Evolutionary conservation across 2,888 invertebrate species (phyloP).

Genomic region (Baccha elongata): DNA sequence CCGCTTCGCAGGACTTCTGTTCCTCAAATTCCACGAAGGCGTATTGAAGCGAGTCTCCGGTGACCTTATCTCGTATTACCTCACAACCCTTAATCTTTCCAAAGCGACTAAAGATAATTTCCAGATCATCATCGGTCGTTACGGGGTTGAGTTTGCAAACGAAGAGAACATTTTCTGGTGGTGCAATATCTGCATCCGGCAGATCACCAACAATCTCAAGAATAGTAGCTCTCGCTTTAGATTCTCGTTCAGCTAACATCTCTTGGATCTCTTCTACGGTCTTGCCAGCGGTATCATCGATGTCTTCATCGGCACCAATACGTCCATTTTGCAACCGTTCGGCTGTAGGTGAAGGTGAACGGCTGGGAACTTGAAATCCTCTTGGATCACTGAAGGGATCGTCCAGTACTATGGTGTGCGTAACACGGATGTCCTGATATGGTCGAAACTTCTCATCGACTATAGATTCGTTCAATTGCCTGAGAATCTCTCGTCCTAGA

Average conservation of each 20-base stretch:
- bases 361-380: slow-evolving; percentile 89
- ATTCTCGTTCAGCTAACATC: slow-evolving; percentile 94
- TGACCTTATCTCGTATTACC: slow-evolving; percentile 96
- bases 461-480: slow-evolving; percentile 95
- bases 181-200: slow-evolving; percentile 98
- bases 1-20: slow-evolving; percentile 96
- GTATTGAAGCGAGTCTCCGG: slow-evolving; percentile 97
- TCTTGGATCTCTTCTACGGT: slow-evolving; percentile 93
- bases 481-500: slow-evolving; percentile 86
- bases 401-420: slow-evolving; percentile 97
- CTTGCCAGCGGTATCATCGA: slow-evolving; percentile 94
- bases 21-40: slow-evolving; percentile 99
- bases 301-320: slow-evolving; percentile 96
- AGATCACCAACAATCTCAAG: slow-evolving; percentile 99
- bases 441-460: slow-evolving; percentile 95
- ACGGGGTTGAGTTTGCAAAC: slow-evolving; percentile 99
- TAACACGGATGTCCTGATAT: slow-evolving; percentile 97
- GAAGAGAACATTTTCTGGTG: slow-evolving; percentile 99
- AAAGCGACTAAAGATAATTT: slow-evolving; percentile 98
- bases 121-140: slow-evolving; percentile 97
- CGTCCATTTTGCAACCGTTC: slow-evolving; percentile 92
- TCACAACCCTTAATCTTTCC: slow-evolving; percentile 97
- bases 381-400: slow-evolving; percentile 97
- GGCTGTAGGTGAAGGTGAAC: slow-evolving; percentile 94
- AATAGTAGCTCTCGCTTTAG: slow-evolving; percentile 97